phyloP scores from a whole-genome alignment of 2,888 invertebrate species.

The Trissoscelio sp. region DNA sequence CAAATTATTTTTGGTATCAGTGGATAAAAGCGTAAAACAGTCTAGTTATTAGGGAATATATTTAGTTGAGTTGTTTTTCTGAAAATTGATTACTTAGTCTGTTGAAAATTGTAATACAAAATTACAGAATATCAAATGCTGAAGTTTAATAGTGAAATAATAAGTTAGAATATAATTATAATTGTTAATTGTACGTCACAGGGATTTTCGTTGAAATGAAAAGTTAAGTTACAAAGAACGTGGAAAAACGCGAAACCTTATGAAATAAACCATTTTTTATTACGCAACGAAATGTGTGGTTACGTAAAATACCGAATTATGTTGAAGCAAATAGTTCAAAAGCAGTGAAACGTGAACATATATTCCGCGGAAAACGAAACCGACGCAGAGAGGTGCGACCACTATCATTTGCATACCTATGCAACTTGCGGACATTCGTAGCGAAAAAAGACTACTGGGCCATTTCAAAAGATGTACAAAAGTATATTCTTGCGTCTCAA shows the following conservation, averaged over 20 bases:
- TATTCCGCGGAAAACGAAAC: conserved; percentile 31
- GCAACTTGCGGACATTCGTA: conserved; percentile 38
- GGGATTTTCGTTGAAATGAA: too few species aligned
- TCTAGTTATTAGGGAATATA: background rate
- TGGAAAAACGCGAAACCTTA: too few species aligned
- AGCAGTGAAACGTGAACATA: conserved; percentile 26
- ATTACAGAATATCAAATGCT: too few species aligned
- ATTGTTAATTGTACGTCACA: too few species aligned
- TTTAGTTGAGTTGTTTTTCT: too few species aligned
- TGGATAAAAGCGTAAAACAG: background rate
- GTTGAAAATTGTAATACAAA: too few species aligned
- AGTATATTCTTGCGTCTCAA: conserved; percentile 29
- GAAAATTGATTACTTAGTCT: too few species aligned
- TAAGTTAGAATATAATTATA: too few species aligned
- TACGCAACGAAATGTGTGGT: background rate
- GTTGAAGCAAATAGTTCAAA: conserved; percentile 34
- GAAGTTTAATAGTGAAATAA: too few species aligned
- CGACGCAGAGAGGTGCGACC: conserved; percentile 36
- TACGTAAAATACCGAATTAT: conserved; percentile 36
- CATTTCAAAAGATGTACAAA: conserved; percentile 34
- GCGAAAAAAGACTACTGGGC: conserved; percentile 46
- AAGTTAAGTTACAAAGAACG: too few species aligned
- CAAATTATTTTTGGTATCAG: background rate
- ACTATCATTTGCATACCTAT: conserved; percentile 48
- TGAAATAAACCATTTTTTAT: too few species aligned